Evolutionary conservation across 2,888 invertebrate genomes (phyloP).

Genomic region (Nysson spinosus): DNA sequence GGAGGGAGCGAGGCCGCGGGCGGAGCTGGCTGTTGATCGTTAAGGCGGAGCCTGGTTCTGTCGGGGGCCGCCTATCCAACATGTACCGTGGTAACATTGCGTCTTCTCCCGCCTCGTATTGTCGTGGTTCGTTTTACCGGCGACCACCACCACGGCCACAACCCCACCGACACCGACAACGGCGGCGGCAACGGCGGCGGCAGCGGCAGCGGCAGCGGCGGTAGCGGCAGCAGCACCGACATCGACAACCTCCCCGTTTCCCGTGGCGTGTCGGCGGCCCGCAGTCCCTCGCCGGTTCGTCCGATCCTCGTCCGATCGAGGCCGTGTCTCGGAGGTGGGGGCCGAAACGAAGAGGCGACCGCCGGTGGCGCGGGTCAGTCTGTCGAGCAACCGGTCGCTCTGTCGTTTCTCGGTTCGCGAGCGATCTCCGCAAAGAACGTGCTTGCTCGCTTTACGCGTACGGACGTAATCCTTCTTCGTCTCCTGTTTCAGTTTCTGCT

Average conservation of each 20-base stretch:
- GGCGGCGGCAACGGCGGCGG: conserved; percentile 27
- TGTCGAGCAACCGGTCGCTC: conserved; percentile 77
- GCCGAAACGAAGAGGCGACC: conserved; percentile 71
- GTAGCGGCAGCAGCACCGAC: background rate
- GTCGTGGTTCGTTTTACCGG: no score
- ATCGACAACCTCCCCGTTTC: background rate
- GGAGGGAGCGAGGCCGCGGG: conserved; percentile 35
- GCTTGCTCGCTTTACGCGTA: no score
- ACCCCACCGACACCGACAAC: conserved; percentile 11
- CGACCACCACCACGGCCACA: conserved; percentile 13
- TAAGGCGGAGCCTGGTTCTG: no score
- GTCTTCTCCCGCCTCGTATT: no score
- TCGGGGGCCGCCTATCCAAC: no score
- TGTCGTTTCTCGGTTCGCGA: conserved; percentile 73
- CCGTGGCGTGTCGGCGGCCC: background rate
- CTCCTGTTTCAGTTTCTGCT: no score
- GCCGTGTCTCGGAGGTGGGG: conserved; percentile 60
- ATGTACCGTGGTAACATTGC: no score
- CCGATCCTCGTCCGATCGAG: conserved; percentile 20
- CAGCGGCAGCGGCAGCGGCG: background rate
- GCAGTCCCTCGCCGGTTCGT: background rate
- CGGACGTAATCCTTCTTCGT: no score
- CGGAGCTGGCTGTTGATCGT: conserved; percentile 50
- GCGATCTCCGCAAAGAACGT: conserved; percentile 68
- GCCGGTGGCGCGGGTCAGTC: conserved; percentile 76